Conservation (phyloP, 1,140 invertebrate genomes). For the Chymomyza costata region DNA sequence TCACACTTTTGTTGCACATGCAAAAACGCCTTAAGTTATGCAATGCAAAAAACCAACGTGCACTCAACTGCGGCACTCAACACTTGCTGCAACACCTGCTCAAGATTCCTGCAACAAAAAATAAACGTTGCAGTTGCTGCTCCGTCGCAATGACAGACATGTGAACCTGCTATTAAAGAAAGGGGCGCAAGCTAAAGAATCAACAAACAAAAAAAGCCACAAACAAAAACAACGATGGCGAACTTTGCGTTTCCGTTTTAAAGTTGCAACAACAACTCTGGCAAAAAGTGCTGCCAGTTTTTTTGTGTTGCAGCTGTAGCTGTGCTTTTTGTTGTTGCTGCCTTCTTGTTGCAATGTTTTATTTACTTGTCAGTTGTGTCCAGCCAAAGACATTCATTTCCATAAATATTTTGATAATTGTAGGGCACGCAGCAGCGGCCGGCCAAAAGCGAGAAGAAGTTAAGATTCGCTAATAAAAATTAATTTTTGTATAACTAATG, state of each 20-base stretch:
- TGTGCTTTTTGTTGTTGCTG: conserved; percentile 19
- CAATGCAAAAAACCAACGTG: conserved; percentile 9
- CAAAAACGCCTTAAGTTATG: conserved; percentile 1
- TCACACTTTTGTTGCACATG: conserved; percentile 68
- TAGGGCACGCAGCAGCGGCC: too few relatives aligned
- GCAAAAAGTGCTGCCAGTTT: too few relatives aligned
- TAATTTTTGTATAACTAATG: too few relatives aligned
- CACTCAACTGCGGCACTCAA: conserved; percentile 18
- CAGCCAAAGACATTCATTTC: too few relatives aligned
- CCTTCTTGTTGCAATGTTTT: conserved; percentile 41
- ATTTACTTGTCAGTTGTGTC: conserved; percentile 41
- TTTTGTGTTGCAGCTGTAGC: background rate
- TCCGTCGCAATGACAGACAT: conserved; percentile 57
- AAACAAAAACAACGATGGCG: conserved; percentile 20
- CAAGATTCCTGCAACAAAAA: conserved; percentile 2
- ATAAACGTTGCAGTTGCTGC: background rate
- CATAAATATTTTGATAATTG: too few relatives aligned
- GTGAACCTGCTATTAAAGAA: conserved; percentile 46
- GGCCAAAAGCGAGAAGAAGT: background rate
- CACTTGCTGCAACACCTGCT: conserved; percentile 23
- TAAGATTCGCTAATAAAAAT: too few relatives aligned
- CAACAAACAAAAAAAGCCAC: too few relatives aligned
- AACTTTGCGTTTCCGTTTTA: conserved; percentile 56
- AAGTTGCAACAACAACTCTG: background rate
- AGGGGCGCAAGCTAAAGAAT: too few relatives aligned